Evolutionary conservation across 2,888 invertebrate genomes (phyloP).

Genomic region (Trissolcus brochymenae): DNA sequence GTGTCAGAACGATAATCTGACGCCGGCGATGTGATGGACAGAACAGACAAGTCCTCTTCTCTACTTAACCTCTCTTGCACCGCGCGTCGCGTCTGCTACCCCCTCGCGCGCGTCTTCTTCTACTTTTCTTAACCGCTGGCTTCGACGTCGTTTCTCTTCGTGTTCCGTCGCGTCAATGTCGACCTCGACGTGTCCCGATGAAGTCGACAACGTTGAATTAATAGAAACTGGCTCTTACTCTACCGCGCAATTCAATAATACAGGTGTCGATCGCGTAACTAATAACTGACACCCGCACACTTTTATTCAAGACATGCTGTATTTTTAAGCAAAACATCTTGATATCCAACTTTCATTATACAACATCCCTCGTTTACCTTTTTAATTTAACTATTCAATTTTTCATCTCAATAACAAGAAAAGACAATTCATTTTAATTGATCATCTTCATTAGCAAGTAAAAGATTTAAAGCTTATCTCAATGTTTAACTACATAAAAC

Average conservation of each 20-base stretch:
- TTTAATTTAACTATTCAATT: too few species aligned
- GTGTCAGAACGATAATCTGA: slow-evolving; percentile 77
- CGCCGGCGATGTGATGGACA: slow-evolving; percentile 74
- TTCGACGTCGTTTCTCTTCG: slow-evolving; percentile 56
- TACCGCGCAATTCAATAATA: slow-evolving; percentile 39
- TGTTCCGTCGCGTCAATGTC: slow-evolving; percentile 54
- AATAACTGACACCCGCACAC: slow-evolving; percentile 32
- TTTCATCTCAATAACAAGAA: too few species aligned
- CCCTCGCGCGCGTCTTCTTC: slow-evolving; percentile 47
- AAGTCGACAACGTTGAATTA: slow-evolving; percentile 56
- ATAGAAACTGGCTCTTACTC: slow-evolving; percentile 50
- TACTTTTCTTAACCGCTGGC: slow-evolving; percentile 54
- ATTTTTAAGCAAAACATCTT: slow-evolving; percentile 7
- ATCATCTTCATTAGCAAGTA: too few species aligned
- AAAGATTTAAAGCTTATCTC: too few species aligned
- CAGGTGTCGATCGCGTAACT: slow-evolving; percentile 44
- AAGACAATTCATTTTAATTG: too few species aligned
- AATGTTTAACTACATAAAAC: too few species aligned
- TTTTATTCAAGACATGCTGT: slow-evolving; percentile 10
- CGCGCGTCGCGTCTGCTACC: slow-evolving; percentile 55
- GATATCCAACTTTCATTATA: not conserved
- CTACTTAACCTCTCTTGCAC: slow-evolving; percentile 60
- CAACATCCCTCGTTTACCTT: too few species aligned
- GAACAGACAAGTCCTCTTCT: slow-evolving; percentile 63
- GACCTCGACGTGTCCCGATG: slow-evolving; percentile 47